Percentiles rank a stretch among this genome's conserved stretches.
Evolutionary conservation across 2,113 vertebrate species (phyloP).

Genomic region (Centropus bengalensis): DNA sequence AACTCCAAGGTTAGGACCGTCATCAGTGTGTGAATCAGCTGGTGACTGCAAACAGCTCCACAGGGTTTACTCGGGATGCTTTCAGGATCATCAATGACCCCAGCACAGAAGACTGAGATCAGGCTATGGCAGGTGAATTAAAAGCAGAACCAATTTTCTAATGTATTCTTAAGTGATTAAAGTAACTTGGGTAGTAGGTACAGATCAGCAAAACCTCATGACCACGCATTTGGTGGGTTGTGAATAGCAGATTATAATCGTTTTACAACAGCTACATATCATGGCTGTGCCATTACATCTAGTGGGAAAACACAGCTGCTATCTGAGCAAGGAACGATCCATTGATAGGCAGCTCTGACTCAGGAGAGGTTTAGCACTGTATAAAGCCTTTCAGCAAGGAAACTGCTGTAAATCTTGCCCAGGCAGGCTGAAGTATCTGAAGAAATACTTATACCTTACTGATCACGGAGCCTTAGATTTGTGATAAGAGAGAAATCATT

Average conservation of each 20-base stretch:
- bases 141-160: background rate
- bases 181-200: background rate
- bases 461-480: conserved; percentile 35
- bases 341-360: conserved; percentile 5
- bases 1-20: conserved; percentile 25
- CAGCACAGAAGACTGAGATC: background rate
- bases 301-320: conserved; percentile 37
- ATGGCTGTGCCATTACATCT: background rate
- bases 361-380: conserved; percentile 24
- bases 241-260: conserved; percentile 36
- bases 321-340: conserved; percentile 38
- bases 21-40: background rate
- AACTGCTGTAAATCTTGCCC: conserved; percentile 17
- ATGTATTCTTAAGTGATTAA: background rate
- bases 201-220: background rate
- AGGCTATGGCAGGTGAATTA: background rate
- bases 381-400: conserved; percentile 39
- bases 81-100: background rate
- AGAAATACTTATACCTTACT: conserved; percentile 40
- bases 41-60: background rate
- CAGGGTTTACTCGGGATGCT: background rate
- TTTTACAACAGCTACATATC: conserved; percentile 35
- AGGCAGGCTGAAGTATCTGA: conserved; percentile 32
- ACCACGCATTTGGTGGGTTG: background rate
- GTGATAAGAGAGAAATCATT: conserved; percentile 42